Evolutionary conservation across 1,140 invertebrate species (phyloP).

Genomic region (Brachionus rubens): DNA sequence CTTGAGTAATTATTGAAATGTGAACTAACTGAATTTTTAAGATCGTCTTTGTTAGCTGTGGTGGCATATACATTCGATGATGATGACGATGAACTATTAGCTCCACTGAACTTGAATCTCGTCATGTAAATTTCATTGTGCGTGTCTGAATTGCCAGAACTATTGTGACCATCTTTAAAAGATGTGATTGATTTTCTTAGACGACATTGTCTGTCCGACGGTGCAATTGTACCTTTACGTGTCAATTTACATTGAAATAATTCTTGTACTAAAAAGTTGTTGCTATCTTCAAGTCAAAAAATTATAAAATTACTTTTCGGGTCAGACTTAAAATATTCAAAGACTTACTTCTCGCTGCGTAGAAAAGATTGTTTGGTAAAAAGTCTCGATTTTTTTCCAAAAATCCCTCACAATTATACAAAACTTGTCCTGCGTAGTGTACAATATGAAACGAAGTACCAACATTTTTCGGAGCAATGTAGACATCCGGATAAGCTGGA

Average conservation of each 20-base stretch:
- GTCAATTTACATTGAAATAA: constrained; percentile 41
- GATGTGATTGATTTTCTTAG: constrained; percentile 10
- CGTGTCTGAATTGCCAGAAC: neutral
- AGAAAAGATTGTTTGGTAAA: constrained; percentile 60
- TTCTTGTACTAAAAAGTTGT: constrained; percentile 41
- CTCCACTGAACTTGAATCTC: constrained; percentile 4
- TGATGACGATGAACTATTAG: constrained; percentile 15
- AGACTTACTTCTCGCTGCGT: constrained; percentile 35
- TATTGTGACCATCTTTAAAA: constrained; percentile 9
- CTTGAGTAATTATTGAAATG: constrained; percentile 9
- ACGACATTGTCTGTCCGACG: constrained; percentile 17
- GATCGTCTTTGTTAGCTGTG: constrained; percentile 4
- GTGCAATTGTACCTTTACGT: constrained; percentile 17
- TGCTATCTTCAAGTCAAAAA: neutral
- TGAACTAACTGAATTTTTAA: neutral
- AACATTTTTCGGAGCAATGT: constrained; percentile 3
- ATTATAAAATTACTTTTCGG: neutral
- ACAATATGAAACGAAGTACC: constrained; percentile 37
- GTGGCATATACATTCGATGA: constrained; percentile 12
- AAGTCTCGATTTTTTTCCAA: constrained; percentile 75
- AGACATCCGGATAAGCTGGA: constrained; percentile 66
- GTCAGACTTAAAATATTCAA: neutral
- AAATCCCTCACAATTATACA: constrained; percentile 72
- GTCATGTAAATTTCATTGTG: constrained; percentile 18
- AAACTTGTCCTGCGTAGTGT: constrained; percentile 54